Evolutionary conservation across 2,888 invertebrate genomes (phyloP).

Genomic region (Dysmachus trigonus): DNA sequence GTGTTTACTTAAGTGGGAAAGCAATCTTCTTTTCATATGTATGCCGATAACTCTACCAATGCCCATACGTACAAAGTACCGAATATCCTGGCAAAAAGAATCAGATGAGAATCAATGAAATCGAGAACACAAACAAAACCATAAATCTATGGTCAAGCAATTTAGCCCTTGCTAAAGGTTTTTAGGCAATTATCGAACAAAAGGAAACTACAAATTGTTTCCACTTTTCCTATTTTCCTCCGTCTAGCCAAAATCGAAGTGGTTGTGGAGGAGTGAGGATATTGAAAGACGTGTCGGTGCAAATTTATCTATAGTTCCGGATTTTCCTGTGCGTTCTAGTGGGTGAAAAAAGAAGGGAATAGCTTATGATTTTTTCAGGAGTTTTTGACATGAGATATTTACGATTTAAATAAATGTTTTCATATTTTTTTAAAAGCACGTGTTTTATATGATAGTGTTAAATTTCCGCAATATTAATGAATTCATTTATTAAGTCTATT

Average conservation of each 20-base stretch:
- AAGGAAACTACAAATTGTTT: slow-evolving; percentile 20
- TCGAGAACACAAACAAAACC: slow-evolving; percentile 22
- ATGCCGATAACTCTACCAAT: background rate
- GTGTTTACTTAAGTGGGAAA: background rate
- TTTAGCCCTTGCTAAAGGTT: background rate
- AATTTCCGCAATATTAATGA: background rate
- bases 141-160: slow-evolving; percentile 34
- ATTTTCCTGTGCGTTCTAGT: background rate
- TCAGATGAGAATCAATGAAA: slow-evolving; percentile 7
- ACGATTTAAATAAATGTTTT: no score
- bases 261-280: background rate
- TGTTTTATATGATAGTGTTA: no score
- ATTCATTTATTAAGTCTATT: background rate
- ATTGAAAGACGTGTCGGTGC: background rate
- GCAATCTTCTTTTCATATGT: background rate
- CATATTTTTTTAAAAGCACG: no score
- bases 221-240: slow-evolving; percentile 1
- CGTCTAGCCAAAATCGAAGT: background rate
- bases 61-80: background rate
- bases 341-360: background rate
- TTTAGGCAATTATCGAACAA: background rate
- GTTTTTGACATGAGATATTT: no score
- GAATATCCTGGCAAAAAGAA: background rate
- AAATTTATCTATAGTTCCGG: background rate
- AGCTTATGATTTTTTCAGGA: no score